A percentile compares a stretch with the other conserved stretches of the same genome.
phyloP scores from a whole-genome alignment of 64 coral and sea anemone genomes.

The Astreopora myriophthalma region DNA sequence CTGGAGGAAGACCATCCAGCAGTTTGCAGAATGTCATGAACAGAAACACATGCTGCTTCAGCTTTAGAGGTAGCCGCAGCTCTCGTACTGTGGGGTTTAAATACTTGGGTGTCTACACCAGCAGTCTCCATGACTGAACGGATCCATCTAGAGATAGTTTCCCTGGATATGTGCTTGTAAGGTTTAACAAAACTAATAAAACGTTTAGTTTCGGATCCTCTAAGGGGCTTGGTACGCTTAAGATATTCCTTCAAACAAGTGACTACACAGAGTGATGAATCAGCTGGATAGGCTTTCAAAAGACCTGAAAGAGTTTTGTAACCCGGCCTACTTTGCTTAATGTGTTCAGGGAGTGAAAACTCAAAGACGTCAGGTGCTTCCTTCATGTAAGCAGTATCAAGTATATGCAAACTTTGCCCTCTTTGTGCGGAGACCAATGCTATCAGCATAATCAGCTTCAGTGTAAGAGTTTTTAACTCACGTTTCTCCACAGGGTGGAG shows the following conservation, averaged over 20 bases:
- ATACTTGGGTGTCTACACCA: neutral
- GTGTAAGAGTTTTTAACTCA: neutral
- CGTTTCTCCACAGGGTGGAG: neutral
- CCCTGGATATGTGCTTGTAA: neutral
- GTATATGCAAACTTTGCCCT: conserved; percentile 39
- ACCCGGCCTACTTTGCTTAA: conserved; percentile 50
- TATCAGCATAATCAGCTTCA: conserved; percentile 22
- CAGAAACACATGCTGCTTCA: conserved; percentile 1
- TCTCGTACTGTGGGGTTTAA: neutral
- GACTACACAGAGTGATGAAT: neutral
- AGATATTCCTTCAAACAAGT: conserved; percentile 12
- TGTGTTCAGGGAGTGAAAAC: conserved; percentile 9
- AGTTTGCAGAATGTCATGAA: neutral
- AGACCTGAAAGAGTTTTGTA: conserved; percentile 24
- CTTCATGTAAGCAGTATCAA: conserved; percentile 41
- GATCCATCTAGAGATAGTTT: conserved; percentile 33
- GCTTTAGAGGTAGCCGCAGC: conserved; percentile 18
- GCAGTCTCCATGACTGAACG: neutral
- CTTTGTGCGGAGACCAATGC: conserved; percentile 32
- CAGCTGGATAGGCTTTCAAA: conserved; percentile 1
- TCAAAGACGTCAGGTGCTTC: neutral
- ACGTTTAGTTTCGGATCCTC: conserved; percentile 1
- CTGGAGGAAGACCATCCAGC: neutral
- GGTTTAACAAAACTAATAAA: conserved; percentile 22
- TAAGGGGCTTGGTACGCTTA: neutral